Conservation (phyloP, 2,888 invertebrate species). For the Hirtodrosophila cameraria region DNA sequence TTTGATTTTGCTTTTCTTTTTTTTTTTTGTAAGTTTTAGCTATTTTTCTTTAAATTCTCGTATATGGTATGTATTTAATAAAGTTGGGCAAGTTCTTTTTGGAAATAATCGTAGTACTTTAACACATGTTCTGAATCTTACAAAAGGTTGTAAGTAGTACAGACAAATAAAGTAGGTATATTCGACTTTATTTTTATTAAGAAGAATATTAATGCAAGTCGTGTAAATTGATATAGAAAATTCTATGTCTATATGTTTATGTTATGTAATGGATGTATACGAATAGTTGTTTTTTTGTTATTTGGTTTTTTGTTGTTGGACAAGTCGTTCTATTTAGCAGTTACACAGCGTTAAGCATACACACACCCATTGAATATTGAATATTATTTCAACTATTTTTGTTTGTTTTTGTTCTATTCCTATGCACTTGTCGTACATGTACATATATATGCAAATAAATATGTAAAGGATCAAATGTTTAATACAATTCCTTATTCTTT, state of each 20-base stretch:
- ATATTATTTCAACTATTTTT: constrained; percentile 20
- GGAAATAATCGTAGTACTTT: background rate
- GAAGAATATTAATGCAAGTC: constrained; percentile 43
- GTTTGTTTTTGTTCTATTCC: constrained; percentile 3
- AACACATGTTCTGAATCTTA: constrained; percentile 30
- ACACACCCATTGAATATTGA: constrained; percentile 25
- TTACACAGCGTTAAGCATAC: constrained; percentile 32
- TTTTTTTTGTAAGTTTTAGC: background rate
- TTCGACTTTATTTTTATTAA: constrained; percentile 31
- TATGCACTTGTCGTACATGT: constrained; percentile 7
- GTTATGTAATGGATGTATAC: constrained; percentile 11
- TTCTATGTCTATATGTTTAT: constrained; percentile 35
- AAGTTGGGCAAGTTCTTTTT: constrained; percentile 29
- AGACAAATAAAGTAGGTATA: constrained; percentile 2
- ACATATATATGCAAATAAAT: constrained; percentile 10
- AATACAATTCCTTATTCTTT: constrained; percentile 31
- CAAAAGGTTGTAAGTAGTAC: background rate
- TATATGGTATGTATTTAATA: constrained; percentile 29
- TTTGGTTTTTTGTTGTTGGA: constrained; percentile 40
- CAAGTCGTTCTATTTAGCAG: constrained; percentile 34
- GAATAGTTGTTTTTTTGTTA: constrained; percentile 27
- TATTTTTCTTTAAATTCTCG: background rate
- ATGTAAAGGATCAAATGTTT: constrained; percentile 17
- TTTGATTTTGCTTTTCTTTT: constrained; percentile 4
- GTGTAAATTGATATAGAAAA: constrained; percentile 66